phyloP scores from a whole-genome alignment of 2,888 invertebrate species.

The Scaptodrosophila latifasciaeformis region DNA sequence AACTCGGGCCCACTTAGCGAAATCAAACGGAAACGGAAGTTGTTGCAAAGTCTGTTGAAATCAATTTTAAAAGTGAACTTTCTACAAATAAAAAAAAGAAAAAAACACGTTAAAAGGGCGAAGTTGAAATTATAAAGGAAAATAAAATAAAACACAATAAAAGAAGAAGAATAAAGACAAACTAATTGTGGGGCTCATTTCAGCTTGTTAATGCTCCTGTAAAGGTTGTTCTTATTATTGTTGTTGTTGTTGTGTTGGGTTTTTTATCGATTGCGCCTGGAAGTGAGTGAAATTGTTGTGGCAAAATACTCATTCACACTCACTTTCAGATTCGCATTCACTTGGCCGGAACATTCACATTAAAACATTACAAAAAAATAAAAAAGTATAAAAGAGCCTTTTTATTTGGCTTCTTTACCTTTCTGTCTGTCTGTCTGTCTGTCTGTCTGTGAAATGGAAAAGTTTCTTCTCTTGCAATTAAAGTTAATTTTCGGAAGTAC shows the following conservation, averaged over 20 bases:
- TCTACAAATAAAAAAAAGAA: constrained; percentile 32
- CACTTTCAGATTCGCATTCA: constrained; percentile 7
- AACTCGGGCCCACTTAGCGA: not conserved
- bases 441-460: no score
- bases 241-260: constrained; percentile 3
- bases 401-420: no score
- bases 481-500: no score
- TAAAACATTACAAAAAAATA: no score
- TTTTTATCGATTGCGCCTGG: constrained; percentile 49
- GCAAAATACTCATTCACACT: constrained; percentile 8
- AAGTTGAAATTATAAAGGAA: not conserved
- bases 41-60: constrained; percentile 62
- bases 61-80: constrained; percentile 64
- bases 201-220: constrained; percentile 41
- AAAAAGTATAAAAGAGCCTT: no score
- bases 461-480: no score
- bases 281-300: not conserved
- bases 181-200: constrained; percentile 60
- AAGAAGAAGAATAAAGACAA: constrained; percentile 21
- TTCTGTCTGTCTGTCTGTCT: no score
- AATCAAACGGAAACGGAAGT: constrained; percentile 59
- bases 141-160: not conserved
- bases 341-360: no score
- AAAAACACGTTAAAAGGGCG: constrained; percentile 13
- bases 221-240: constrained; percentile 9